Base-by-base conservation (phyloP, 2,797 vertebrate genomes). In the Cryptoblepharus egeriae region DNA sequence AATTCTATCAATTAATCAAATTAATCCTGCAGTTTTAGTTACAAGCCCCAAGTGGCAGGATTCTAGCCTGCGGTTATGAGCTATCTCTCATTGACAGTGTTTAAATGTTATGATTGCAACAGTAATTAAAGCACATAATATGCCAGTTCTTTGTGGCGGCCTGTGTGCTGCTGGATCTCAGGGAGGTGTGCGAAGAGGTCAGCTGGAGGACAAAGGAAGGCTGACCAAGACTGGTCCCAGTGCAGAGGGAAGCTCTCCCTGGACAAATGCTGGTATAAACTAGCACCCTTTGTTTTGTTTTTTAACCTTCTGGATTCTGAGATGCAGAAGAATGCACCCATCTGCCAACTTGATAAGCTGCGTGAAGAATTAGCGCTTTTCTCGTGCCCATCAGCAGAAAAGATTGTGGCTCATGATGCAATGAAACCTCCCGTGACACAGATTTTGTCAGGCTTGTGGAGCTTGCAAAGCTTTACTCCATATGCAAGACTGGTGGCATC, bases 1-100 rank as follows among this genome's bases (percentile, higher is more conserved):
- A 94, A 94, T 94, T 94, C 92, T 95, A 95, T 95, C 94, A 93
- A 94, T 94, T 94, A 93, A 95, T 95, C 93, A 95, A 95, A 95
- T 95, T 95, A 94, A 95, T 93, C 93, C 88, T 88, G 91, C 91
- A 89, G 91, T 94, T 92, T 94, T 91, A 92, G 92, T 95, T 95
- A 95, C 93, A 95, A 94, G 94, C 92, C 94, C 94, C 93, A 92
- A 95, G 93, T 94, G 93, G 90, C 91, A 85, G 84, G 93, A 93
- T 94, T 91, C 90, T 49, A 90, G 93, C 93, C 86, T 20, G 88
- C 75, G 80, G 92, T 87, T 82, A 86, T 64, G 85, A 92, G 92
- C 93, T 94, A 92, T 95, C 94, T 94, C 91, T 87, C 82, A 22
- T 68, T 92, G 94, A 93, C 93, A 93, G 91, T 68, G n/a, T 82